Conservation (phyloP, 2,113 vertebrate genomes). For the Nothobranchius furzeri region DNA sequence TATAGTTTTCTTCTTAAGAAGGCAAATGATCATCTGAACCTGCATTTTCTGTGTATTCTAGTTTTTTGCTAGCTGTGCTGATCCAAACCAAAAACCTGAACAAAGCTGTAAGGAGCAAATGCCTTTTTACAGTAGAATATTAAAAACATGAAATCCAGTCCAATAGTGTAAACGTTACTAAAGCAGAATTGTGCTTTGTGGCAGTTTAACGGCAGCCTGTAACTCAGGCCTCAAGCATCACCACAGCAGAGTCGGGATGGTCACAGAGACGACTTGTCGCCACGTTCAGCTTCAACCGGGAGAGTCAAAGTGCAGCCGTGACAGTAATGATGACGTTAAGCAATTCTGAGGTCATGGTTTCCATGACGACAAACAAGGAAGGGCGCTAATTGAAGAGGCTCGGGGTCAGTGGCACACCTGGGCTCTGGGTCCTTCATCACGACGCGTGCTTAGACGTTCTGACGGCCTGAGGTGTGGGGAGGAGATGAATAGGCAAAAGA, state of each 20-base stretch:
- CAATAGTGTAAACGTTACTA: background rate
- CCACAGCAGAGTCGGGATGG: conserved; percentile 8
- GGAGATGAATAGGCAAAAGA: conserved; percentile 34
- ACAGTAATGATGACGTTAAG: conserved; percentile 7
- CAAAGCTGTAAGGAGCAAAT: no score
- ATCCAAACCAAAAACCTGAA: no score
- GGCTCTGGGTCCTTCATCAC: conserved; percentile 35
- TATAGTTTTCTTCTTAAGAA: no score
- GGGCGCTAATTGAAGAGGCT: conserved; percentile 14
- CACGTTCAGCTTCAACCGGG: background rate
- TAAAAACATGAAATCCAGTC: background rate
- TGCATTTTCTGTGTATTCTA: no score
- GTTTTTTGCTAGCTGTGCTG: no score
- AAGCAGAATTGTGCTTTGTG: background rate
- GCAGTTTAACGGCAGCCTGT: background rate
- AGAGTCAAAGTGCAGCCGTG: conserved; percentile 17
- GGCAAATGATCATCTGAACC: no score
- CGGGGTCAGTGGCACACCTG: conserved; percentile 19
- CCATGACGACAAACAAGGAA: conserved; percentile 34
- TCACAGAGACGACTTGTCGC: conserved; percentile 12
- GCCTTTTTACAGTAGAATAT: no score
- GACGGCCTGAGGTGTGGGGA: conserved; percentile 36
- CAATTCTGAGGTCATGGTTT: conserved; percentile 22
- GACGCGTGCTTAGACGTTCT: conserved; percentile 12
- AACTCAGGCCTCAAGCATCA: conserved; percentile 7